Conservation (phyloP, 2,797 vertebrate genomes). For the Synanceia verrucosa region DNA sequence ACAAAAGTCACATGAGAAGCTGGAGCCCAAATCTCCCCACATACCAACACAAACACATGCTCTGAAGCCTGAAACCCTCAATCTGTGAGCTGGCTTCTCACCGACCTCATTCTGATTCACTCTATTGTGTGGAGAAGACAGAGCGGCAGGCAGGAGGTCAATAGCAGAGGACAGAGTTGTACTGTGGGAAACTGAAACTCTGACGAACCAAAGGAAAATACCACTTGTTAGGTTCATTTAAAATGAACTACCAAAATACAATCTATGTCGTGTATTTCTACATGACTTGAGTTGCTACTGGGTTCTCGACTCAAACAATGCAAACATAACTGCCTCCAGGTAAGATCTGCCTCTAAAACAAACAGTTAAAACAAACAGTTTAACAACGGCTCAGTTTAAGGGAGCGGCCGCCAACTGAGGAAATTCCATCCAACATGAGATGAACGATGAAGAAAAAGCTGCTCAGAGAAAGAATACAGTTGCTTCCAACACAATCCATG, state of each 20-base stretch:
- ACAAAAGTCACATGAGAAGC: conserved; percentile 21
- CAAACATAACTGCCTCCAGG: neutral
- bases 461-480: too few relatives aligned
- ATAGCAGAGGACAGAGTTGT: neutral
- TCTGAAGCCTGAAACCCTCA: neutral
- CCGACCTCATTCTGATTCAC: neutral
- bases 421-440: too few relatives aligned
- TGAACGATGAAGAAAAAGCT: too few relatives aligned
- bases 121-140: conserved; percentile 1
- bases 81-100: neutral
- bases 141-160: conserved; percentile 7
- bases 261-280: neutral
- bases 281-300: neutral
- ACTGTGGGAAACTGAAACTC: conserved; percentile 1
- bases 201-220: too few relatives aligned
- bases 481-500: too few relatives aligned
- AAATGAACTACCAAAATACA: neutral
- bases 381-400: too few relatives aligned
- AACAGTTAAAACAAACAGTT: neutral
- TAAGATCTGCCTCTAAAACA: neutral
- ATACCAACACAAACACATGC: conserved; percentile 11
- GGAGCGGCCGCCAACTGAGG: too few relatives aligned
- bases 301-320: neutral
- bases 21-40: conserved; percentile 5
- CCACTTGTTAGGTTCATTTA: too few relatives aligned